A percentile compares a stretch with the other conserved stretches of the same genome.
Evolutionary conservation across 2,888 invertebrate species (phyloP).

Genomic region (Allophyes oxyacanthae): DNA sequence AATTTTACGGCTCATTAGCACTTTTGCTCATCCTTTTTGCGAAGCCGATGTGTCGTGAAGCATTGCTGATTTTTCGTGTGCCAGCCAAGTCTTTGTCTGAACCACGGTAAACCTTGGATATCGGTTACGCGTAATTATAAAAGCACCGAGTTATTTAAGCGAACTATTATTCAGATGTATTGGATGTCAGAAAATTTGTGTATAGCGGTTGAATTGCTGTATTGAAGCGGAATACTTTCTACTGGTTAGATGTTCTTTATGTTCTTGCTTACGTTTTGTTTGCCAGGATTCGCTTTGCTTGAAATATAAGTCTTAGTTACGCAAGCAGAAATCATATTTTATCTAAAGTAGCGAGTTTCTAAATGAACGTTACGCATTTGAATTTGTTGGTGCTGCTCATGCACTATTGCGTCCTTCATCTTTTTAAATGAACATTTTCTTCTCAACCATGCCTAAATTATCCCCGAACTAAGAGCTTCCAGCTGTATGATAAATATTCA

Average conservation of each 20-base stretch:
- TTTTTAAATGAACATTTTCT: too few species aligned
- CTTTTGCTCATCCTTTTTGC: conserved; percentile 81
- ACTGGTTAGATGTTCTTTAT: conserved; percentile 9
- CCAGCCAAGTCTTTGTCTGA: conserved; percentile 58
- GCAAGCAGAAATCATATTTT: too few species aligned
- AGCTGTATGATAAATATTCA: too few species aligned
- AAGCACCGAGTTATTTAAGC: conserved; percentile 41
- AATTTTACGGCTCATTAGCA: conserved; percentile 87
- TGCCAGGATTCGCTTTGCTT: background rate
- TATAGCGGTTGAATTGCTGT: conserved; percentile 26
- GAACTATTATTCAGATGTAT: conserved; percentile 47
- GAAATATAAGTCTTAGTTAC: too few species aligned
- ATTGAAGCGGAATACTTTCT: conserved; percentile 33
- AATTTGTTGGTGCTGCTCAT: too few species aligned
- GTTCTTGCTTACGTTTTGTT: background rate
- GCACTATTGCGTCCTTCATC: too few species aligned
- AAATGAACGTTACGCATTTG: too few species aligned
- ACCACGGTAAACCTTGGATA: conserved; percentile 66
- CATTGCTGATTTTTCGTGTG: conserved; percentile 59
- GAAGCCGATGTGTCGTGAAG: conserved; percentile 71
- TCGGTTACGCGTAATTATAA: conserved; percentile 56
- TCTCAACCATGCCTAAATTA: too few species aligned
- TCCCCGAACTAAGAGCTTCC: too few species aligned
- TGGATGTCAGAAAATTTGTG: conserved; percentile 52
- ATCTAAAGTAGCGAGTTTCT: too few species aligned